Evolutionary conservation across 2,113 vertebrate genomes (phyloP), one percentile per base, ranked within the genome.

Genomic region (Uropsilus gracilis): DNA sequence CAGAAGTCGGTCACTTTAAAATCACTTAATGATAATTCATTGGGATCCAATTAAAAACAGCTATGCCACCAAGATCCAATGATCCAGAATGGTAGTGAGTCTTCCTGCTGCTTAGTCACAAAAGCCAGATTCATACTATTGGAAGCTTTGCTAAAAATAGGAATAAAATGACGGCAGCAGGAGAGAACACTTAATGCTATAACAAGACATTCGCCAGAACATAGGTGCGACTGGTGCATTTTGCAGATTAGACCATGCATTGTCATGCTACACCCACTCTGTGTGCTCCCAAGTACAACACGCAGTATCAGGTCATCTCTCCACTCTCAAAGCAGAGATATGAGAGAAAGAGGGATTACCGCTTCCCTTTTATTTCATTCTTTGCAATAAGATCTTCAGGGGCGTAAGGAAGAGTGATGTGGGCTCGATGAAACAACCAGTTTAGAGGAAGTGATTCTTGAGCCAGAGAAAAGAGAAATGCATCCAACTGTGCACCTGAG

Each of bases 21-120:
- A 46, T 61, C 42, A 85, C 55, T 85, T 87, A 77, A 94, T 61
- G 53, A 50, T 76, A 73, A 90, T 63, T 90, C 34, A 73, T 57
- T 77, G 63, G 18, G 8, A 72, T 68, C 28, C 18, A n/a, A 14
- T 39, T n/a, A 94, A 90, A 81, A 42, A n/a, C n/a, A 37, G 34
- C 18, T 28, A 32, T 68, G 61, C 69, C 69, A 68, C 26, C 46
- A 84, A 61, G 32, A 71, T 66, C 14, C 42, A 84, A 6, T 87
- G 84, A 42, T 42, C 22, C 44, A 77, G 71, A 87, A 72, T 0
- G 0, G 17, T 94, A 28, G 59, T 42, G 50, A 86, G 84, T 34
- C 34, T 75, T 44, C 66, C 44, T 37, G 57, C 48, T 63, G 10
- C n/a, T 94, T 24, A 61, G 6, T 48, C 83, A 20, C 61, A 81